Evolutionary conservation across 2,113 vertebrate genomes (phyloP).

Genomic region (Spermophilus dauricus): DNA sequence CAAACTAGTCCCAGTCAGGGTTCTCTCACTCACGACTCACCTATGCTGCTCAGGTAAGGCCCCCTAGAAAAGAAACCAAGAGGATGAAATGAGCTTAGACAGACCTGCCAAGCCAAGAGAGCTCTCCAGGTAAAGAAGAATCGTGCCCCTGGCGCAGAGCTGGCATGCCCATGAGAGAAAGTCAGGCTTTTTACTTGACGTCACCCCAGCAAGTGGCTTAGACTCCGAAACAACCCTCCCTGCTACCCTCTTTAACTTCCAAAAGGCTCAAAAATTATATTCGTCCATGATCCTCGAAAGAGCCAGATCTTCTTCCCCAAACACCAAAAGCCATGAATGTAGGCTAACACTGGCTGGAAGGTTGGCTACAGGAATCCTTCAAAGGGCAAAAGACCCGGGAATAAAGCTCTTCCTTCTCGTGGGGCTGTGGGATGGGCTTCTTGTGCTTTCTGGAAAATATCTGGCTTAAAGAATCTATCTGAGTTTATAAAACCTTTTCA

Average conservation of each 20-base stretch:
- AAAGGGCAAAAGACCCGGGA: neutral
- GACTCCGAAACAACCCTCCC: neutral
- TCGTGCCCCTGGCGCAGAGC: neutral
- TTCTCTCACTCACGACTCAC: neutral
- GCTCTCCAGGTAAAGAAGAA: neutral
- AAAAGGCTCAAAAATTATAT: neutral
- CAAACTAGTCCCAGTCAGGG: neutral
- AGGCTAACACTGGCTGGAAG: neutral
- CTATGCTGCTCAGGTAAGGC: neutral
- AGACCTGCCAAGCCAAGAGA: neutral
- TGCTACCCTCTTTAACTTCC: neutral
- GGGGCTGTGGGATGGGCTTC: neutral
- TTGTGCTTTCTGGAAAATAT: neutral
- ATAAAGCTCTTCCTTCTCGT: neutral
- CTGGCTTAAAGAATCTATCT: conserved; percentile 47
- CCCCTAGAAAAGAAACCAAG: neutral
- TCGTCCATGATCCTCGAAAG: neutral
- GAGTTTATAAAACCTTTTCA: conserved; percentile 58
- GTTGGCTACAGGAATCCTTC: neutral
- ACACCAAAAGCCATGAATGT: neutral
- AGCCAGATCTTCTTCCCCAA: neutral
- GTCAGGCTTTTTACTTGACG: neutral
- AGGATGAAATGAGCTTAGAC: neutral
- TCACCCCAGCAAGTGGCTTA: conserved; percentile 11
- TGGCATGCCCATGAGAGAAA: neutral